These are phyloP conservation scores for Digitonthophagus gazella DNA, from an alignment of 2,888 invertebrate species.

Conservation along the genomic window DNA sequence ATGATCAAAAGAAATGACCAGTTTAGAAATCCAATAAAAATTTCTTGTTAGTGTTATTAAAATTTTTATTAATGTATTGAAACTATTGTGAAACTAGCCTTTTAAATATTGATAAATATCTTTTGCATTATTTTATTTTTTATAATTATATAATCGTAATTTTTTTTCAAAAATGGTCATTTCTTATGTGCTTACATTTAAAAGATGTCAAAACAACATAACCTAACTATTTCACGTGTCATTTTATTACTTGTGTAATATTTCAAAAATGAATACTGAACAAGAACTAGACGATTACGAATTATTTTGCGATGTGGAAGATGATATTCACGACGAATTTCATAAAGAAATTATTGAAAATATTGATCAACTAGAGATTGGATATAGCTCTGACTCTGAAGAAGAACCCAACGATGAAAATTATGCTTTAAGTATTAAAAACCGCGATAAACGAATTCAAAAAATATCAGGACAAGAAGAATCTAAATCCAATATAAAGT, in stretches of 20 bases:
- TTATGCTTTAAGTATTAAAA: conserved; percentile 6
- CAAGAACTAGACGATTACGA: not conserved
- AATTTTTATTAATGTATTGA: too few relatives aligned
- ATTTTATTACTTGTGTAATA: not conserved
- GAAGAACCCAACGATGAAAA: not conserved
- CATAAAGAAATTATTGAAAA: not conserved
- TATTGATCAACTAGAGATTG: not conserved
- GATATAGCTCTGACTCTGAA: not conserved
- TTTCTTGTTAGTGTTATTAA: too few relatives aligned
- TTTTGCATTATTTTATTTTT: too few relatives aligned
- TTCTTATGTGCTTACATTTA: too few relatives aligned
- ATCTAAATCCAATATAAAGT: not conserved
- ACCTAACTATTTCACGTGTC: not conserved
- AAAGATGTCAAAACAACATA: not conserved
- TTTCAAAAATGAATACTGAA: not conserved
- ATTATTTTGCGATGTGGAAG: not conserved
- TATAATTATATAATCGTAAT: too few relatives aligned
- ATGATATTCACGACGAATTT: not conserved
- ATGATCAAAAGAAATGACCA: not conserved
- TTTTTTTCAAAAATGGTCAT: too few relatives aligned
- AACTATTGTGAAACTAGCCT: too few relatives aligned
- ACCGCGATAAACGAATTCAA: conserved; percentile 1
- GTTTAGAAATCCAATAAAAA: not conserved
- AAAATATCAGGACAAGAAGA: not conserved
- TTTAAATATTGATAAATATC: too few relatives aligned